phyloP scores from a whole-genome alignment of 1,140 invertebrate species.

The Brachionus manjavacas region DNA sequence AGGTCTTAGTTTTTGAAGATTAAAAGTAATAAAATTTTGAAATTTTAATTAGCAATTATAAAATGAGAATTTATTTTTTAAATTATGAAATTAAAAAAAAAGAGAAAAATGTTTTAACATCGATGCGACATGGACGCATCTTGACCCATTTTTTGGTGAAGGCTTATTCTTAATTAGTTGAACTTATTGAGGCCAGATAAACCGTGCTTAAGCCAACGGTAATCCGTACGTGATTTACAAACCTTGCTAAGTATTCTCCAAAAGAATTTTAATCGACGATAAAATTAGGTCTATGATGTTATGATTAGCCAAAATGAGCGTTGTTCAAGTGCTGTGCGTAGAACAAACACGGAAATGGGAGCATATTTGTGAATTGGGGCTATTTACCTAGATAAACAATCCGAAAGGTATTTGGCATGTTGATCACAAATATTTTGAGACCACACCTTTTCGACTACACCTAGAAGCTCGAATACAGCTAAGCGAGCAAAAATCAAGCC shows the following conservation, averaged over 20 bases:
- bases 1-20: neutral
- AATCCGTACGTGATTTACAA: neutral
- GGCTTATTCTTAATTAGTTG: neutral
- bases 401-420: neutral
- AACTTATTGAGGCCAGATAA: neutral
- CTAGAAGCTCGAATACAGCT: neutral
- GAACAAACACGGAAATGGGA: neutral
- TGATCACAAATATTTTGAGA: neutral
- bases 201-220: neutral
- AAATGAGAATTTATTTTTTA: neutral
- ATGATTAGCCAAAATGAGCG: neutral
- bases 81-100: neutral
- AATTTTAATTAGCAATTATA: neutral
- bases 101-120: neutral
- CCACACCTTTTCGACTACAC: neutral
- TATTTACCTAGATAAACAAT: neutral
- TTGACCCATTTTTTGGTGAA: neutral
- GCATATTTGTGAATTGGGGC: neutral
- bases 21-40: neutral
- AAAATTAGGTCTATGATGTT: constrained; percentile 4
- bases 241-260: neutral
- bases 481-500: neutral
- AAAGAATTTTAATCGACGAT: neutral
- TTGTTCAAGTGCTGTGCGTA: neutral
- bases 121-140: neutral